Evolutionary conservation across 2,888 invertebrate species (phyloP).

Genomic region (Mythimna vitellina): DNA sequence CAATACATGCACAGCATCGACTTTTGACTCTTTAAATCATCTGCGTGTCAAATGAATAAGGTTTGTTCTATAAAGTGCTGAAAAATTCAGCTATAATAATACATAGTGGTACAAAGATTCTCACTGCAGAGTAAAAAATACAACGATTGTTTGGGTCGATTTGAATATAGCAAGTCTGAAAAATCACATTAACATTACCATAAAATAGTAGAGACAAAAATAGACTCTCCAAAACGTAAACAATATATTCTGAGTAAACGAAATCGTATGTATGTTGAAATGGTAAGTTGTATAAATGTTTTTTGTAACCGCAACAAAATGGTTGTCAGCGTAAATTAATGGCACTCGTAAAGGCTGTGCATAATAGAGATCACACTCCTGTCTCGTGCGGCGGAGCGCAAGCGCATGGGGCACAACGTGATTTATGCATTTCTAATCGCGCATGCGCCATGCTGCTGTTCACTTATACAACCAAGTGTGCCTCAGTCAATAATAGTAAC

Average conservation of each 20-base stretch:
- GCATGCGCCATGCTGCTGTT: constrained; percentile 67
- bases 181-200: neutral
- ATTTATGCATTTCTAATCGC: constrained; percentile 79
- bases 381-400: constrained; percentile 63
- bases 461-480: constrained; percentile 72
- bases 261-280: constrained; percentile 35
- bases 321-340: constrained; percentile 53
- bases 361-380: constrained; percentile 70
- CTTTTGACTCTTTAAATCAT: constrained; percentile 45
- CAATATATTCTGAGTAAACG: constrained; percentile 40
- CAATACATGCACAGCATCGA: constrained; percentile 27
- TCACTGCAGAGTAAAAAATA: neutral
- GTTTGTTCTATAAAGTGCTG: constrained; percentile 10
- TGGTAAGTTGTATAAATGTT: constrained; percentile 24
- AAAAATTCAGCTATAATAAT: neutral
- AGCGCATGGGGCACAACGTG: constrained; percentile 80
- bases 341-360: constrained; percentile 60
- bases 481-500: constrained; percentile 61
- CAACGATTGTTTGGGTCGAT: neutral
- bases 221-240: constrained; percentile 8
- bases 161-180: constrained; percentile 1
- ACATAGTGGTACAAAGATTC: neutral
- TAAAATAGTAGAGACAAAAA: constrained; percentile 16
- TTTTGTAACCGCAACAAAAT: constrained; percentile 39
- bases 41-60: constrained; percentile 40